A percentile compares a stretch with the other conserved stretches of the same genome.
These are phyloP conservation scores for Danaus chrysippus DNA, from an alignment of 2,888 invertebrate species.

Conservation along the genomic window DNA sequence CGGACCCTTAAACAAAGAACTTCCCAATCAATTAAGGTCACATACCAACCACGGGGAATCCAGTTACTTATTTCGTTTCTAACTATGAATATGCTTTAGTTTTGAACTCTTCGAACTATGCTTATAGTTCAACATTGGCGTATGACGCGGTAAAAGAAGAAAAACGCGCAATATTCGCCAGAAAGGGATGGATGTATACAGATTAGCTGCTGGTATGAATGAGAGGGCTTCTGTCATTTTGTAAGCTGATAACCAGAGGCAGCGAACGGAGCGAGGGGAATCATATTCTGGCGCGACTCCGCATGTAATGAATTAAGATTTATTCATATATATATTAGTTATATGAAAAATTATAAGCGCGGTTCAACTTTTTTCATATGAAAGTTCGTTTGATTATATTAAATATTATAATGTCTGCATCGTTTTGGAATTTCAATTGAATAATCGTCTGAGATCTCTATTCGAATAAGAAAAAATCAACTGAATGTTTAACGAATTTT, in stretches of 20 bases:
- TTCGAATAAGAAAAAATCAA: neutral
- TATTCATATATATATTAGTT: slow-evolving; percentile 62
- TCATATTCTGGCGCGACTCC: slow-evolving; percentile 75
- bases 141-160: slow-evolving; percentile 78
- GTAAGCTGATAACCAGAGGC: slow-evolving; percentile 78
- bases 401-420: slow-evolving; percentile 7
- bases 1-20: slow-evolving; percentile 70
- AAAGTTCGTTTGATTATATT: slow-evolving; percentile 44
- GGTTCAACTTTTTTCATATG: slow-evolving; percentile 53
- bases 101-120: slow-evolving; percentile 58
- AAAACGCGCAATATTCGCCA: slow-evolving; percentile 74
- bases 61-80: slow-evolving; percentile 34
- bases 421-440: neutral
- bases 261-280: slow-evolving; percentile 75
- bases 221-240: slow-evolving; percentile 71
- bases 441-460: neutral
- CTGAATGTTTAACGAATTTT: neutral
- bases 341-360: slow-evolving; percentile 40
- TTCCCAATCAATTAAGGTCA: slow-evolving; percentile 64
- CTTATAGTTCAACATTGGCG: slow-evolving; percentile 64
- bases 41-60: slow-evolving; percentile 34
- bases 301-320: slow-evolving; percentile 77
- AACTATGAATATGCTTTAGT: slow-evolving; percentile 47
- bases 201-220: slow-evolving; percentile 57
- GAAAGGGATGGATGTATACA: slow-evolving; percentile 63